Conservation (phyloP, 2,888 invertebrate species). For the Pandemis cinnamomeana region DNA sequence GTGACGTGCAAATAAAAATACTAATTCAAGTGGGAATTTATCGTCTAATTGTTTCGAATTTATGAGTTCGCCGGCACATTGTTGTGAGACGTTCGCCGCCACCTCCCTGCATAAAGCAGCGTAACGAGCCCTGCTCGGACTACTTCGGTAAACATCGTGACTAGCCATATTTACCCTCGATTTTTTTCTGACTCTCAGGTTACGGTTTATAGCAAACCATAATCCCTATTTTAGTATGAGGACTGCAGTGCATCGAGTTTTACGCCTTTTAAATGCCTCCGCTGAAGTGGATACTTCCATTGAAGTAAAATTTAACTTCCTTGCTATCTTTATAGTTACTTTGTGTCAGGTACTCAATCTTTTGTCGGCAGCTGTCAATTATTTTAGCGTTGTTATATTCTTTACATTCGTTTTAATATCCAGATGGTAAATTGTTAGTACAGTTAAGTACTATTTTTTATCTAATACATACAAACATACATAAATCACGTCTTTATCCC, state of each 20-base stretch:
- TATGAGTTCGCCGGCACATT: conserved; percentile 70
- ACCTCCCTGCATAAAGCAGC: conserved; percentile 64
- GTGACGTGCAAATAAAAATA: conserved; percentile 79
- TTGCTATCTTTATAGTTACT: conserved; percentile 17
- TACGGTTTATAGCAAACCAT: conserved; percentile 49
- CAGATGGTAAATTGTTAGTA: not conserved
- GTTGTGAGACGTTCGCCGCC: conserved; percentile 67
- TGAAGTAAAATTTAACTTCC: conserved; percentile 26
- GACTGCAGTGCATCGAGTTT: conserved; percentile 35
- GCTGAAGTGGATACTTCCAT: conserved; percentile 19
- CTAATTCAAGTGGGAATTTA: conserved; percentile 75
- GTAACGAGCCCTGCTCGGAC: conserved; percentile 60
- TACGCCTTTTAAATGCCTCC: conserved; percentile 29
- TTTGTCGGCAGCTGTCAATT: conserved; percentile 32
- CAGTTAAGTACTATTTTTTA: not conserved
- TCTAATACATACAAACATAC: no score
- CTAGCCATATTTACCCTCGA: conserved; percentile 59
- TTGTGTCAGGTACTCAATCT: conserved; percentile 33
- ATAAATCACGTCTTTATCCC: no score
- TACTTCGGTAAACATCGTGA: conserved; percentile 63
- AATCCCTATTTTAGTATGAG: conserved; percentile 39
- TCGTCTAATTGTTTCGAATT: conserved; percentile 78
- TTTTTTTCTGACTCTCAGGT: conserved; percentile 55
- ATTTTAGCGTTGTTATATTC: conserved; percentile 15
- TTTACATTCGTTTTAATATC: not conserved